Base-by-base conservation (phyloP, 1,140 invertebrate genomes). In the Pentalonia nigronervosa region DNA sequence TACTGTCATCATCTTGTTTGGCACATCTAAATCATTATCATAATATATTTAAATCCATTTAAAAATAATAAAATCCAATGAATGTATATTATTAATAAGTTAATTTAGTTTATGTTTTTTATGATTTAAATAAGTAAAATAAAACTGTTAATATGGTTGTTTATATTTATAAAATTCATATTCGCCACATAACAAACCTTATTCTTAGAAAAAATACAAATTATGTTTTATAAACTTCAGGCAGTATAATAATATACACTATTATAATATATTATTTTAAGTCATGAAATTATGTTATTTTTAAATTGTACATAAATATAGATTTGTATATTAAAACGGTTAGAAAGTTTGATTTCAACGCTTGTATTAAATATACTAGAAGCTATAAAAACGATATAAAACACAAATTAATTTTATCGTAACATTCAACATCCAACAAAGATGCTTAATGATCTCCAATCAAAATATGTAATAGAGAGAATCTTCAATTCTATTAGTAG, bases 141-240 rank as follows among this genome's bases (percentile, higher is more conserved):
- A 4, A 67, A 67, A 11, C 60, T 67, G 11, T 67, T 67, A 30
- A n/a, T 30, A 60, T 67, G 60, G 60, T n/a, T n/a, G 60, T n/a
- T 30, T 67, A 76, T 76, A 17, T n/a, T 76, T n/a, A 76, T n/a
- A 14, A 1, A 76, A 76, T n/a, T 7, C 17, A 76, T 4, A 6
- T 76, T 17, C n/a, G 6, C 14, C 4, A 76, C 60, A 67, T 30
- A 67, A 67, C 25, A 9, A 14, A 67, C 30, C 60, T 76, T 30
- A 17, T 76, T 76, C 60, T 76, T 76, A 76, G 60, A 76, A 76
- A 76, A n/a, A n/a, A 76, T 76, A 76, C n/a, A 76, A 76, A 76
- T 76, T n/a, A 76, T 76, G 14, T 76, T 34, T 34, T n/a, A 67
- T 76, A 7, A 0, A 7, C n/a, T 76, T 76, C n/a, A 17, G 14